Evolutionary conservation across 2,797 vertebrate genomes (phyloP).

Genomic region (Valencia hispanica): DNA sequence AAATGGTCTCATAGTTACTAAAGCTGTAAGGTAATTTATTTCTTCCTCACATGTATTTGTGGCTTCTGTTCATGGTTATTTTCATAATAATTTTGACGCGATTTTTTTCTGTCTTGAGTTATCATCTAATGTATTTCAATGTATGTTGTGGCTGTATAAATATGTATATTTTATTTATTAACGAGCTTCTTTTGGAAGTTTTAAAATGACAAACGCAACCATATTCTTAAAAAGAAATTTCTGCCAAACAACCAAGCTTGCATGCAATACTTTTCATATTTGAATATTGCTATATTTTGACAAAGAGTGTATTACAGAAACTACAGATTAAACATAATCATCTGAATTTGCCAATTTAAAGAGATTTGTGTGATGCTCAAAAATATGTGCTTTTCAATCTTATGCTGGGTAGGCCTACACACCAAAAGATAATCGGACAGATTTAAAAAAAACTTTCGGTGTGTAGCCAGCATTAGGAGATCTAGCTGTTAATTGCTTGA

Average conservation of each 20-base stretch:
- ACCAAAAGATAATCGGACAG: too few relatives aligned
- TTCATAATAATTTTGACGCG: neutral
- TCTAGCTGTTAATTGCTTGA: neutral
- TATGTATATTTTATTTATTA: neutral
- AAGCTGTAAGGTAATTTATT: constrained; percentile 22
- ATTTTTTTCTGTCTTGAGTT: neutral
- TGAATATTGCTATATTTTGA: neutral
- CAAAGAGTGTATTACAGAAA: neutral
- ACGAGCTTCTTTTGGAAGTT: neutral
- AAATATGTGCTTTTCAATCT: too few relatives aligned
- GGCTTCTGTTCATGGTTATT: neutral
- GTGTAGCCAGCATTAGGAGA: too few relatives aligned
- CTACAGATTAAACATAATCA: neutral
- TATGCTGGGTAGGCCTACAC: too few relatives aligned
- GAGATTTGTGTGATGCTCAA: neutral
- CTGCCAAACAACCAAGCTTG: neutral
- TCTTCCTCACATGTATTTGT: neutral
- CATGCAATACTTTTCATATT: neutral
- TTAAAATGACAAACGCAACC: neutral
- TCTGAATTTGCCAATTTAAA: neutral
- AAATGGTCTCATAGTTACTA: constrained; percentile 35
- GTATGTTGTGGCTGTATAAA: neutral
- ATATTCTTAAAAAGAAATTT: neutral
- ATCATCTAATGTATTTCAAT: neutral
- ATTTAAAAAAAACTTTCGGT: too few relatives aligned